Evolutionary conservation across 1,140 invertebrate genomes (phyloP).

Genomic region (Drosophila simulans): DNA sequence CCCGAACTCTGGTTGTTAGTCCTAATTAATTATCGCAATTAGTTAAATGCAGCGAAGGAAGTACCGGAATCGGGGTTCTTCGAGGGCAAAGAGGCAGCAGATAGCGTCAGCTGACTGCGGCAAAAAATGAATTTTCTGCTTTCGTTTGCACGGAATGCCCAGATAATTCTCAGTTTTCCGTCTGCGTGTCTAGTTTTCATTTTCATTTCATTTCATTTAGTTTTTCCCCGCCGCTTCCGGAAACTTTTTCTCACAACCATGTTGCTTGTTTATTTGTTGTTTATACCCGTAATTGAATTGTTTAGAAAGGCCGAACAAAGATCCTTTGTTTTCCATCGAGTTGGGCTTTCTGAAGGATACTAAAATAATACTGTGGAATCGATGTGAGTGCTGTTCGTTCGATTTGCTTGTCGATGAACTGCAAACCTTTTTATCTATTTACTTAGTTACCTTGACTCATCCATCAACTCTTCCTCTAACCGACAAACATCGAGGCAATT

Average conservation of each 20-base stretch:
- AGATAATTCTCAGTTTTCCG: conserved; percentile 68
- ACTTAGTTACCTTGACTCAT: conserved; percentile 27
- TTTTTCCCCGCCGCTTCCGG: conserved; percentile 27
- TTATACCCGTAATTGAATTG: conserved; percentile 69
- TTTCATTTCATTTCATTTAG: conserved; percentile 54
- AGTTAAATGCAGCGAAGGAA: conserved; percentile 72
- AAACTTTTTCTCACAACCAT: conserved; percentile 39
- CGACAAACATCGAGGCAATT: conserved; percentile 53
- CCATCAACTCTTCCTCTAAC: conserved; percentile 11
- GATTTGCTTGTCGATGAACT: conserved; percentile 21
- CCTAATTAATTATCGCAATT: conserved; percentile 78
- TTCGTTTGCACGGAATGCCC: conserved; percentile 71
- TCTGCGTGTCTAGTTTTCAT: conserved; percentile 71
- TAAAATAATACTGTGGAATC: conserved; percentile 3
- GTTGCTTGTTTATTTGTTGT: conserved; percentile 33
- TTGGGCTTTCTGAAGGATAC: conserved; percentile 10
- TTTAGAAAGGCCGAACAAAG: conserved; percentile 29
- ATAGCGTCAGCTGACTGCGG: conserved; percentile 73
- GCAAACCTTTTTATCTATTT: conserved; percentile 30
- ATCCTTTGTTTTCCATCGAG: conserved; percentile 29
- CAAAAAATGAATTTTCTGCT: conserved; percentile 74
- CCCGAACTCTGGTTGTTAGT: conserved; percentile 66
- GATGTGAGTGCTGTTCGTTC: neutral
- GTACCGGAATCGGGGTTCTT: conserved; percentile 9
- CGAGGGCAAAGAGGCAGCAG: conserved; percentile 16